These are phyloP conservation scores for Planococcus citri DNA, from an alignment of 1,140 invertebrate species.

Conservation along the genomic window DNA sequence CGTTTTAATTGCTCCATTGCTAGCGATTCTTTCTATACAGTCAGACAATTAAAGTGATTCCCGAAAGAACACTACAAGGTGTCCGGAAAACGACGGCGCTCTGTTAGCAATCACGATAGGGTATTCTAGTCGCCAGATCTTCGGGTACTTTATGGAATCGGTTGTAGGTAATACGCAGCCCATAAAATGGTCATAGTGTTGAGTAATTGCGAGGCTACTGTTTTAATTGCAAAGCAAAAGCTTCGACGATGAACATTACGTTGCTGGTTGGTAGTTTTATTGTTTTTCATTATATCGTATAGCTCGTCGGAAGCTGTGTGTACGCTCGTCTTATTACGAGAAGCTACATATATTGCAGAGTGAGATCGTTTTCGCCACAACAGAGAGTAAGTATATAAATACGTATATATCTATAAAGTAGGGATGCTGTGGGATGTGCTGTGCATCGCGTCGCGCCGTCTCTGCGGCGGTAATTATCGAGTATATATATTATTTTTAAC, in stretches of 20 bases:
- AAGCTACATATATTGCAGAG: too few species aligned
- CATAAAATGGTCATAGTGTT: constrained; percentile 7
- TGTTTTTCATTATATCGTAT: constrained; percentile 1
- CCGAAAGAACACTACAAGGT: background rate
- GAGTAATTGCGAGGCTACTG: constrained; percentile 1
- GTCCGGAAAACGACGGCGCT: background rate
- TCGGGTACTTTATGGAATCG: background rate
- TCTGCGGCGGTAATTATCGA: background rate
- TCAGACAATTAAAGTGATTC: constrained; percentile 2
- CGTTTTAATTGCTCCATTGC: constrained; percentile 2
- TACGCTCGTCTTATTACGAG: background rate
- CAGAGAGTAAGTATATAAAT: too few species aligned
- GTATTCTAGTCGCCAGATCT: too few species aligned
- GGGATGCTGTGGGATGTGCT: too few species aligned
- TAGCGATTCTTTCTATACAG: constrained; percentile 2
- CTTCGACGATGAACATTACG: constrained; percentile 1
- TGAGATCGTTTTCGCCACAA: too few species aligned
- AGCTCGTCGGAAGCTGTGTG: background rate
- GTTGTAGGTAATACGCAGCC: background rate
- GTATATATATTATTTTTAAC: too few species aligned
- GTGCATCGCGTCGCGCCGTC: background rate
- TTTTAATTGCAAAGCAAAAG: constrained; percentile 1
- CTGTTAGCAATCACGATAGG: too few species aligned
- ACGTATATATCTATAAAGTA: too few species aligned
- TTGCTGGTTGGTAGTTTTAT: background rate